Evolutionary conservation across 2,113 vertebrate genomes (phyloP).

Genomic region (Buteo buteo): DNA sequence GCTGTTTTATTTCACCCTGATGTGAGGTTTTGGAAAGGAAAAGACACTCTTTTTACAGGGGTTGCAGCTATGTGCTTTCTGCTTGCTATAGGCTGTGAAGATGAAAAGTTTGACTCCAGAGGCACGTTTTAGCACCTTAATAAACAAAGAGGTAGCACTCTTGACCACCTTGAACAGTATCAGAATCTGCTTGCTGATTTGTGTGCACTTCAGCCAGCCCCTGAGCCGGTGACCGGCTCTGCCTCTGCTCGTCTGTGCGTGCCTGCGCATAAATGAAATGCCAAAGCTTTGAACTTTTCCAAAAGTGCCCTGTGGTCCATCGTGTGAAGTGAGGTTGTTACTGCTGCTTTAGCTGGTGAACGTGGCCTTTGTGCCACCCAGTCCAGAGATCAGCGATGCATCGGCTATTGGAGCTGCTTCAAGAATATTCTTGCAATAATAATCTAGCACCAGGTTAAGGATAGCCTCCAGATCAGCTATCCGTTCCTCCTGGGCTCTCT

Average conservation of each 20-base stretch:
- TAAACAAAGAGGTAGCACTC: not conserved
- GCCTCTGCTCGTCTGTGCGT: not conserved
- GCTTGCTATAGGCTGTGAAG: not conserved
- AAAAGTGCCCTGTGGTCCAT: not conserved
- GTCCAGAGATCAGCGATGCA: not conserved
- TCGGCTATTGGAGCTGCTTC: not conserved
- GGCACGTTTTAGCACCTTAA: not conserved
- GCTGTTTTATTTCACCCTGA: not conserved
- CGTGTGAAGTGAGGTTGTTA: not conserved
- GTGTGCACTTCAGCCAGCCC: not conserved
- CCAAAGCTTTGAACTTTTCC: not conserved
- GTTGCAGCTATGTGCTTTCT: not conserved
- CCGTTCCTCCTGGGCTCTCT: not conserved
- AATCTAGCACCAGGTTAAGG: not conserved
- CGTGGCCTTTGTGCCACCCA: not conserved
- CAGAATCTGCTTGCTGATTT: not conserved
- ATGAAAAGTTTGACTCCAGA: not conserved
- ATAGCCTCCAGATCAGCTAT: not conserved
- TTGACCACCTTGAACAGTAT: not conserved
- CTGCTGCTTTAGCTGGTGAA: not conserved
- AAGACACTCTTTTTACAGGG: not conserved
- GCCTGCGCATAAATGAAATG: accelerated
- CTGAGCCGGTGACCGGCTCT: not conserved
- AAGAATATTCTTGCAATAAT: not conserved
- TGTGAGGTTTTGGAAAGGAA: not conserved